phyloP scores from a whole-genome alignment of 2,113 vertebrate genomes.

The Oncorhynchus gorbuscha region DNA sequence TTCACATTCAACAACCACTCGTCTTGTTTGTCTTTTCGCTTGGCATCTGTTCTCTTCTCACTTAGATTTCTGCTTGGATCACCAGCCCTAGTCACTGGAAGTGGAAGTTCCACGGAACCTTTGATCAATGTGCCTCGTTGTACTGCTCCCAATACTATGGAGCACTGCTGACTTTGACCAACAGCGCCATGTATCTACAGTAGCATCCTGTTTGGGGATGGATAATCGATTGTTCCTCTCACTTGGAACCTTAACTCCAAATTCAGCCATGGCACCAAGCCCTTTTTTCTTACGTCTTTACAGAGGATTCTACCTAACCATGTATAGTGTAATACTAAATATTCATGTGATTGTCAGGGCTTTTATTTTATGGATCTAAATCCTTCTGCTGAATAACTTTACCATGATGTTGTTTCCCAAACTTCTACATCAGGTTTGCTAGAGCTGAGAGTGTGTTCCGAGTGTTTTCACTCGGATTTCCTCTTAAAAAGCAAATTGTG shows the following conservation, averaged over 20 bases:
- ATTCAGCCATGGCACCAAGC: background rate
- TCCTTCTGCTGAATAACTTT: background rate
- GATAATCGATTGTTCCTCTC: background rate
- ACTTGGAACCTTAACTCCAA: background rate
- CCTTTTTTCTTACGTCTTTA: background rate
- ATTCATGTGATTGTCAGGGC: conserved; percentile 4
- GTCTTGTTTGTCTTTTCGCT: conserved; percentile 1
- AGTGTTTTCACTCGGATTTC: background rate
- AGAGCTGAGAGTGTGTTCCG: background rate
- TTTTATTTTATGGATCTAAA: too few species aligned
- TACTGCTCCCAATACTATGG: background rate
- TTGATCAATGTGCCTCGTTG: background rate
- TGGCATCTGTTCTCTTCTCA: conserved; percentile 2
- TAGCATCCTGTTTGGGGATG: background rate
- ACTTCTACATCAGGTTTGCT: background rate
- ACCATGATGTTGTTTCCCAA: background rate
- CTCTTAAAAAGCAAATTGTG: background rate
- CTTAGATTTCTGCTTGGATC: background rate
- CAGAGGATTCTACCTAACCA: conserved; percentile 1
- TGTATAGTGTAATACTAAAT: background rate
- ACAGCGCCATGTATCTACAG: background rate
- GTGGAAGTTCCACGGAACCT: conserved; percentile 83
- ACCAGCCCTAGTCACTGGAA: background rate
- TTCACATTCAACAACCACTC: background rate
- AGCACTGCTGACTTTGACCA: conserved; percentile 67